A percentile compares a stretch with the other conserved stretches of the same genome.
Conservation (phyloP, 1,140 invertebrate species). For the Chrysomallon squamiferum region DNA sequence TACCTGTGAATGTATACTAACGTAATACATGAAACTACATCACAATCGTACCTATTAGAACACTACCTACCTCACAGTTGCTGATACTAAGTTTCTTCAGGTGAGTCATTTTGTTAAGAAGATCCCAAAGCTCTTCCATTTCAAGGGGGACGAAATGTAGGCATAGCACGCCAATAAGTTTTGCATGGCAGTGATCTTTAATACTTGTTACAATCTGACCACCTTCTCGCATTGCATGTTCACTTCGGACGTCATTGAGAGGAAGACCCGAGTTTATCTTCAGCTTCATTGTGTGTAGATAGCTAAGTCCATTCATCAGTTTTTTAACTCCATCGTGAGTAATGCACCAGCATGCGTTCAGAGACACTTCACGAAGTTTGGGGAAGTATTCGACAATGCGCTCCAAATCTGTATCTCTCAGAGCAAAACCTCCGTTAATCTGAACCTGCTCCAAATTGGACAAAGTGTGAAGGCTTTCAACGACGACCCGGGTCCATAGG, state of each 20-base stretch:
- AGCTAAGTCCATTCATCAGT: slow-evolving; percentile 27
- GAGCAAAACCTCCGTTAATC: slow-evolving; percentile 50
- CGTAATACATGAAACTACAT: too few species aligned
- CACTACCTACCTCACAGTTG: slow-evolving; percentile 51
- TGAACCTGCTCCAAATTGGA: slow-evolving; percentile 42
- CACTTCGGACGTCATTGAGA: slow-evolving; percentile 45
- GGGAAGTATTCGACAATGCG: slow-evolving; percentile 38
- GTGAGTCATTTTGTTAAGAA: slow-evolving; percentile 37
- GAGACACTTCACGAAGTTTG: slow-evolving; percentile 38
- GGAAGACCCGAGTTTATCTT: slow-evolving; percentile 53
- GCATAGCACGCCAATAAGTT: slow-evolving; percentile 43
- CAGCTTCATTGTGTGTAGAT: slow-evolving; percentile 44
- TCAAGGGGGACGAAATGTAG: slow-evolving; percentile 54
- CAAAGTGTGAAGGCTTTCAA: slow-evolving; percentile 36
- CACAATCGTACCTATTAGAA: too few species aligned
- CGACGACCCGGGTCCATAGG: slow-evolving; percentile 46
- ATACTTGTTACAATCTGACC: slow-evolving; percentile 30
- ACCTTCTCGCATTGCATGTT: slow-evolving; percentile 44
- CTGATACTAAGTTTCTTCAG: slow-evolving; percentile 54
- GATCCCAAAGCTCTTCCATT: slow-evolving; percentile 52
- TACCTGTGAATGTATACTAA: too few species aligned
- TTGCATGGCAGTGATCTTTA: slow-evolving; percentile 14
- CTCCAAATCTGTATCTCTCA: slow-evolving; percentile 42
- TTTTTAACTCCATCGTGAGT: slow-evolving; percentile 32
- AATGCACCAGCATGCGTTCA: slow-evolving; percentile 56